Base-by-base conservation (phyloP, 1,140 invertebrate genomes). In the Campoletis sonorensis region DNA sequence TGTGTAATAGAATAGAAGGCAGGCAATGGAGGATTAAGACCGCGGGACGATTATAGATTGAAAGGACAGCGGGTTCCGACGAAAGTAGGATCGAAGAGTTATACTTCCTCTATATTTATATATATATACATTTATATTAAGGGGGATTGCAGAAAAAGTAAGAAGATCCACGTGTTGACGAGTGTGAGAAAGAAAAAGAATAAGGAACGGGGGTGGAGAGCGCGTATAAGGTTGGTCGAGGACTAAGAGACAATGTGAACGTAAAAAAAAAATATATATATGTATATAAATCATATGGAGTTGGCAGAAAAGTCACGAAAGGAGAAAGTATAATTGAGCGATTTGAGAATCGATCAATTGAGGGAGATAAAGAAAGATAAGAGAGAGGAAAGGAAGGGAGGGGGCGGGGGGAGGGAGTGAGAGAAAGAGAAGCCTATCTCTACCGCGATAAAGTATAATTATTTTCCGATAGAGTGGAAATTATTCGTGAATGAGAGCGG, bases 401-500 rank as follows among this genome's bases (percentile, higher is more conserved):
- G 84, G 79, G 76, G 84, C 3, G 40, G 7, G 30, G 7, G 30
- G 30, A n/a, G n/a, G n/a, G n/a, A n/a, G n/a, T n/a, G n/a, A n/a
- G n/a, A n/a, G n/a, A n/a, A n/a, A n/a, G n/a, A 45, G 40, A 45
- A 45, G 40, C 85, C 87, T n/a, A 40, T 77, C 0, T 77, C n/a
- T 27, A 23, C 87, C 81, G 86, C 86, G 88, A 90, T 91, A 90
- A 92, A 91, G 90, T 91, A 90, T 91, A 92, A 91, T 92, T 91
- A 92, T 92, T 91, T 91, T 91, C 90, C 90, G 89, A 91, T 91
- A 91, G 88, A 91, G 89, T 91, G 90, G 89, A 91, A 91, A 92
- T 92, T 92, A 92, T 90, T 89, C 87, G 85, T 86, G 89, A 91
- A 90, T 87, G 87, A 89, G 75, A 61, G 23, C 30, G 51, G 54